These are phyloP conservation scores for Cydia strobilella DNA, from an alignment of 1,140 invertebrate species.

Conservation along the genomic window DNA sequence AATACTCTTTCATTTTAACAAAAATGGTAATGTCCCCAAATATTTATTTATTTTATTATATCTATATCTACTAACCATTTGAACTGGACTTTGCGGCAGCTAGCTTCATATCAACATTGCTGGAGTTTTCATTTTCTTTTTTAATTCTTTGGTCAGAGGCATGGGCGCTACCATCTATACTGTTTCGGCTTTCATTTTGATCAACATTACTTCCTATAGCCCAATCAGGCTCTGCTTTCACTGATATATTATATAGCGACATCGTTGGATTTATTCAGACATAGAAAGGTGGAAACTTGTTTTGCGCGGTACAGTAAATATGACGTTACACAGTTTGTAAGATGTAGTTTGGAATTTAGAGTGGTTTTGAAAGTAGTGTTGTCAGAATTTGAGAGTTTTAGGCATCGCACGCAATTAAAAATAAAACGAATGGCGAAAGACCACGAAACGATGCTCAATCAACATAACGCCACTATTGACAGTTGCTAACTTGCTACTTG, in stretches of 20 bases:
- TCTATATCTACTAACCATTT: not conserved
- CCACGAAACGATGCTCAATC: not conserved
- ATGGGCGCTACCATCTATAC: not conserved
- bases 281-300: not conserved
- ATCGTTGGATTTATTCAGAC: not conserved
- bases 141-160: not conserved
- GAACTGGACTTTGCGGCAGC: not conserved
- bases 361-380: not conserved
- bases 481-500: too few species aligned
- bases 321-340: not conserved
- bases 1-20: too few species aligned
- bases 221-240: slow-evolving; percentile 1
- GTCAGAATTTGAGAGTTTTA: not conserved
- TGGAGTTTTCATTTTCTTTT: not conserved
- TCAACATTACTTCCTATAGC: not conserved
- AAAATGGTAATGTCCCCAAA: too few species aligned
- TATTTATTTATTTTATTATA: too few species aligned
- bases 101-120: not conserved
- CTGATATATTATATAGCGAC: not conserved
- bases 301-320: not conserved
- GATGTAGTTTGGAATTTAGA: not conserved
- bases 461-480: not conserved
- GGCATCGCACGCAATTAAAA: not conserved
- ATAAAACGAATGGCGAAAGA: not conserved
- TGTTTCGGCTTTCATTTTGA: not conserved